Conservation (phyloP, 2,888 invertebrate genomes). For the Drosophila monieri region DNA sequence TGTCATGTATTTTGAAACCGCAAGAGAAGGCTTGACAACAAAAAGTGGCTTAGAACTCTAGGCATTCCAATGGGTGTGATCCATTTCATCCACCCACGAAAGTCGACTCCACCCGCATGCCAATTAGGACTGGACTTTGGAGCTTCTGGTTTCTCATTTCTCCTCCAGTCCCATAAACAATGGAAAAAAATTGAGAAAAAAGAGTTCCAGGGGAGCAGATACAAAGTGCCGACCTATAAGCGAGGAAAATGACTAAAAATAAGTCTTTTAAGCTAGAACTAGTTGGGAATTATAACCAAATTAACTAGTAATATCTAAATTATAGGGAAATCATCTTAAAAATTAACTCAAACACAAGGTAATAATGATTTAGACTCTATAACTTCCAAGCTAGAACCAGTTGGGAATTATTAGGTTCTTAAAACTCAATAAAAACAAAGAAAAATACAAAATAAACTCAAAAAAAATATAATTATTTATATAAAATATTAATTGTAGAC, state of each 20-base stretch:
- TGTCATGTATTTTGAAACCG: background rate
- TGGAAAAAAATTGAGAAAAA: slow-evolving; percentile 2
- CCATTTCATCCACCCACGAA: slow-evolving; percentile 1
- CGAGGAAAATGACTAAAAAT: too few relatives aligned
- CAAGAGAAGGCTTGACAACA: background rate
- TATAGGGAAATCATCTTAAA: too few relatives aligned
- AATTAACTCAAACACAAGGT: too few relatives aligned
- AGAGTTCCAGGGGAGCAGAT: background rate
- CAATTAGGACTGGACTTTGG: slow-evolving; percentile 31
- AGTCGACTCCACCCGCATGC: slow-evolving; percentile 34
- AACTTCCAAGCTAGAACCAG: background rate
- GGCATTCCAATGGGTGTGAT: slow-evolving; percentile 30
- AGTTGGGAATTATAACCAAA: too few relatives aligned
- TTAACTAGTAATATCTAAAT: too few relatives aligned
- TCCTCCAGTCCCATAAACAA: background rate
- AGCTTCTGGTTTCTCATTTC: background rate
- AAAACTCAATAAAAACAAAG: too few relatives aligned
- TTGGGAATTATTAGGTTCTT: background rate
- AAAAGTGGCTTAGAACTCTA: slow-evolving; percentile 16
- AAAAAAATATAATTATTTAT: too few relatives aligned
- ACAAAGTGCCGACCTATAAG: too few relatives aligned
- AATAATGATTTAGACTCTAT: too few relatives aligned
- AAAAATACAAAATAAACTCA: too few relatives aligned
- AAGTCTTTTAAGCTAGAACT: too few relatives aligned
- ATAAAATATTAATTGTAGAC: too few relatives aligned